Conservation (phyloP, 2,888 invertebrate genomes). For the Cheilosia pagana region DNA sequence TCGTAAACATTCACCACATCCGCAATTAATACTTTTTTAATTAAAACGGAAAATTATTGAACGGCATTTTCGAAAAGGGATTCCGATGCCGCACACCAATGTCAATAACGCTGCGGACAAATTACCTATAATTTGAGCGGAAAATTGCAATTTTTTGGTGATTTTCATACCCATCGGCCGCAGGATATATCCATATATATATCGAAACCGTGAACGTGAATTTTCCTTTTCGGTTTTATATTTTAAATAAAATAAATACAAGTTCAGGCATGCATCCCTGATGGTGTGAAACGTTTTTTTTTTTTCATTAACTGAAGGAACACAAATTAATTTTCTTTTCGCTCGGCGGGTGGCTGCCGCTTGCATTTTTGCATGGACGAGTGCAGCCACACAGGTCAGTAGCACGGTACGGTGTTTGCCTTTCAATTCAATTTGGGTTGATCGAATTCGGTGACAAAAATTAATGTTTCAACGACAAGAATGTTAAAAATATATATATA, state of each 20-base stretch:
- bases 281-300: constrained; percentile 42
- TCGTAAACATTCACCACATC: constrained; percentile 44
- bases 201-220: constrained; percentile 17
- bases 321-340: constrained; percentile 55
- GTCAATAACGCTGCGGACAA: constrained; percentile 64
- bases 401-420: constrained; percentile 31
- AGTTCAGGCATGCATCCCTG: neutral
- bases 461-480: constrained; percentile 42
- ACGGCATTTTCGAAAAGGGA: constrained; percentile 12
- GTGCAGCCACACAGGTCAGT: constrained; percentile 5
- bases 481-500: constrained; percentile 3
- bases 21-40: constrained; percentile 71
- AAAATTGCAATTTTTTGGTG: constrained; percentile 55
- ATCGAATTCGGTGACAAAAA: constrained; percentile 66
- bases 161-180: constrained; percentile 6
- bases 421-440: constrained; percentile 60
- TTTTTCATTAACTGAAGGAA: constrained; percentile 66
- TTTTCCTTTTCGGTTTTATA: constrained; percentile 45
- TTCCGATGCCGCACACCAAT: constrained; percentile 38
- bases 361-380: no score
- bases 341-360: neutral
- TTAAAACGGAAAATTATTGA: constrained; percentile 66
- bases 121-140: constrained; percentile 66
- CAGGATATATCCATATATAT: constrained; percentile 17
- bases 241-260: constrained; percentile 51